Evolutionary conservation across 2,888 invertebrate species (phyloP).

Genomic region (Hydrotaea diabolus): DNA sequence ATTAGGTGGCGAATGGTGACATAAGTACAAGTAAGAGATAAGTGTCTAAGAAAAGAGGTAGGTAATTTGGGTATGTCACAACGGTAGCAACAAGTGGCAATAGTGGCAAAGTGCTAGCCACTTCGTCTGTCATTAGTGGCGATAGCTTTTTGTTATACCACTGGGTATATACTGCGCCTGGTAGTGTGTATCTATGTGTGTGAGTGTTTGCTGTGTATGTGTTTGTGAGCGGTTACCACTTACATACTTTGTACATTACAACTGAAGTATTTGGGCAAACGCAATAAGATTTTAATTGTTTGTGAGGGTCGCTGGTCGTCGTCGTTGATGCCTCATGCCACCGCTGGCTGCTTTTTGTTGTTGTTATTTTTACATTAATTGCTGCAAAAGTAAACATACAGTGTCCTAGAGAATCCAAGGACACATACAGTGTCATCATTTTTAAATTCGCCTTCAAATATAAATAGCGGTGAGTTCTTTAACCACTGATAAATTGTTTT

Average conservation of each 20-base stretch:
- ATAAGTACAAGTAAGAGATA: too few species aligned
- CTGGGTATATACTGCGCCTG: constrained; percentile 24
- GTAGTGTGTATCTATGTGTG: background rate
- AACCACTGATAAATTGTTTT: too few species aligned
- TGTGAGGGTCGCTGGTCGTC: constrained; percentile 1
- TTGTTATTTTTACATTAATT: constrained; percentile 21
- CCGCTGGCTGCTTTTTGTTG: background rate
- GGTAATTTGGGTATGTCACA: too few species aligned
- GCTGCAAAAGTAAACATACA: background rate
- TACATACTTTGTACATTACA: background rate
- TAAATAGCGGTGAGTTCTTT: too few species aligned
- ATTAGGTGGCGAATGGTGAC: too few species aligned
- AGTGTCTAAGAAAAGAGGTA: too few species aligned
- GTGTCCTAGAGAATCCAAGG: constrained; percentile 8
- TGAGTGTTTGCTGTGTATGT: background rate
- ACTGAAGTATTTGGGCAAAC: constrained; percentile 28
- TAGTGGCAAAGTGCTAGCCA: too few species aligned
- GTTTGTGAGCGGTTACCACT: background rate
- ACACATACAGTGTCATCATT: constrained; percentile 7
- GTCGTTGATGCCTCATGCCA: constrained; percentile 26
- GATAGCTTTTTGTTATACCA: too few species aligned
- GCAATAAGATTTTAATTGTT: constrained; percentile 54
- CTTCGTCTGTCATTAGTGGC: too few species aligned
- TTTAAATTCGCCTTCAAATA: background rate
- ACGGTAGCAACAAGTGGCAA: constrained; percentile 2